Base-by-base conservation (phyloP, 2,888 invertebrate species). In the Rhagium mordax region DNA sequence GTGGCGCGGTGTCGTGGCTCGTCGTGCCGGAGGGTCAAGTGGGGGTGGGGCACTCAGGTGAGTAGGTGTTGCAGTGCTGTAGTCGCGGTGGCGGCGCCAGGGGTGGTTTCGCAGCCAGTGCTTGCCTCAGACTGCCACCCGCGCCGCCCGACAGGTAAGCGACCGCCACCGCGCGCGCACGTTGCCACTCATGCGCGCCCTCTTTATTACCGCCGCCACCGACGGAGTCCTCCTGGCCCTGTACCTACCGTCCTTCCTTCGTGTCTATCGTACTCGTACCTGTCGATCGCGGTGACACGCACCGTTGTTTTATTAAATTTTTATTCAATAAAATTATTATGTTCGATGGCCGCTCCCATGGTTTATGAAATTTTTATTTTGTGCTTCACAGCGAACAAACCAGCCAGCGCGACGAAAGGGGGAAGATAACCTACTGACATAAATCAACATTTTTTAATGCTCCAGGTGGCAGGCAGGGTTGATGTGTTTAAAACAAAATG, bases 21-120 rank as follows among this genome's bases (percentile, higher is more conserved):
- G 57, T 21, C 68, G 73, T 66, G 61, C 51, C 88, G 81, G 83
- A 86, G 88, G 83, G 82, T 82, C 83, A 83, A 85, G 86, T 86
- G 90, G 88, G 88, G 90, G 90, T 88, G 90, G 91, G 85, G 88
- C 91, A 90, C 88, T 90, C 90, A 90, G 91, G 91, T 85, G 91
- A 90, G 89, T 91, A 90, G 88, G 89, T 90, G 88, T 84, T 81
- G 84, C 83, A 82, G 82, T 82, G 81, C 80, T 81, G 81, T 83
- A 77, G 77, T 77, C 78, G 84, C 89, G 89, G 89, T 89, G 88
- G 89, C 88, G 89, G 90, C 86, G 90, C 89, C 89, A 90, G 90
- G 88, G 89, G 90, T 90, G 89, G 90, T 90, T 79, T 81, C 82
- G 83, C 90, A 89, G 90, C 89, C 90, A 89, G 85, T 85, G 85